These are phyloP conservation scores for Lepus oiostolus DNA, from an alignment of 2,797 vertebrate species.

Conservation along the genomic window DNA sequence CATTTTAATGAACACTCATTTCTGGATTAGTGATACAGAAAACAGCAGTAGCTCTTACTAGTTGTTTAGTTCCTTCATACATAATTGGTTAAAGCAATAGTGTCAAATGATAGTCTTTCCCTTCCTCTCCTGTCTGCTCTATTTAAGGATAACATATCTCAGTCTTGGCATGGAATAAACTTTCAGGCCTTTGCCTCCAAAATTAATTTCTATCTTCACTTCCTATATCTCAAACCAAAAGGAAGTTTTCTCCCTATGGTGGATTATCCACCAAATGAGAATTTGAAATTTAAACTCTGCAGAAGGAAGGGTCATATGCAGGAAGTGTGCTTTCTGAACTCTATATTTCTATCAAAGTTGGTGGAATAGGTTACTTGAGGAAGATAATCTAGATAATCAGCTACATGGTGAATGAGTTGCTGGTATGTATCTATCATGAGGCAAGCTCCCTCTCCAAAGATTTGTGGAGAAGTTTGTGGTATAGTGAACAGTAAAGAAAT, in stretches of 20 bases:
- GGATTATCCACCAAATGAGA: not conserved
- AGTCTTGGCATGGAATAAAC: slow-evolving; percentile 13
- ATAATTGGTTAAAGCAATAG: not conserved
- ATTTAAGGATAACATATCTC: slow-evolving; percentile 43
- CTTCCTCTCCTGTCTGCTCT: not conserved
- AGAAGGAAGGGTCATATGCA: not conserved
- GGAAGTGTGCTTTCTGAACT: not conserved
- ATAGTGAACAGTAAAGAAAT: not conserved
- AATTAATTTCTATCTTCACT: not conserved
- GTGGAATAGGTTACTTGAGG: not conserved
- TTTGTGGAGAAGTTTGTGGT: not conserved
- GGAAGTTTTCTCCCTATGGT: not conserved
- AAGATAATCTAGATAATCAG: not conserved
- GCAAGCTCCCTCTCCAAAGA: not conserved
- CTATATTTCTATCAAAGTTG: not conserved
- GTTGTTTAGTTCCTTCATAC: slow-evolving; percentile 70
- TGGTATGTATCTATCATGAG: not conserved
- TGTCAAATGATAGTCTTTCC: slow-evolving; percentile 4
- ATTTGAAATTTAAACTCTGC: not conserved
- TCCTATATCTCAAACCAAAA: not conserved
- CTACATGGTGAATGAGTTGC: not conserved
- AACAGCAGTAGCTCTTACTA: slow-evolving; percentile 63
- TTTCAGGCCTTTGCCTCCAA: not conserved
- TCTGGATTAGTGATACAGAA: slow-evolving; percentile 63
- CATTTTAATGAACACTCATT: slow-evolving; percentile 66